These are phyloP conservation scores for Clarias platycephalus DNA, from an alignment of 2,797 vertebrate genomes.

Conservation along the genomic window DNA sequence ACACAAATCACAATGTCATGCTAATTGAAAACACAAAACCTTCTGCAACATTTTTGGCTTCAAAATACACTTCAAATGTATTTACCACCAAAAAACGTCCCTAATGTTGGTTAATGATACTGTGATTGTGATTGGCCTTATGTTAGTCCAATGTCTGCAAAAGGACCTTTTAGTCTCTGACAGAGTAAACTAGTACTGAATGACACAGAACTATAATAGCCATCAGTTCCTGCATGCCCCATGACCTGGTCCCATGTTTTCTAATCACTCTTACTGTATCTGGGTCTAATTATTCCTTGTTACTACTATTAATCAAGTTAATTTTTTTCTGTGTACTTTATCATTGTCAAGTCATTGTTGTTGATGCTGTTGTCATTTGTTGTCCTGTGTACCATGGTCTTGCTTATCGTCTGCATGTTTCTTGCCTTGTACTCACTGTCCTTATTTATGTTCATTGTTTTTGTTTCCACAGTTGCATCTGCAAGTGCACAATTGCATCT, in stretches of 20 bases:
- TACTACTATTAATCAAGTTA: not conserved
- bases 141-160: not conserved
- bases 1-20: no score
- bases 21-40: no score
- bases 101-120: no score
- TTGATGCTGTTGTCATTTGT: not conserved
- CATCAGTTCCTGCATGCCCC: not conserved
- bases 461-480: not conserved
- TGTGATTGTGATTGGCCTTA: no score
- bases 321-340: not conserved
- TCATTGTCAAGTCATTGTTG: not conserved
- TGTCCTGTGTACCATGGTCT: not conserved
- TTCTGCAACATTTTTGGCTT: no score
- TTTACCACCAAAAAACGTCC: no score
- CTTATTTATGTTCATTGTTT: not conserved
- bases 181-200: not conserved
- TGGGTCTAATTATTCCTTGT: not conserved
- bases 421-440: not conserved
- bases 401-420: not conserved
- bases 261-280: not conserved
- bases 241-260: not conserved
- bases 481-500: not conserved
- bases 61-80: no score
- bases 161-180: not conserved
- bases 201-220: not conserved